Base-by-base conservation (phyloP, 2,888 invertebrate species). In the Phoenoteleia sp. region DNA sequence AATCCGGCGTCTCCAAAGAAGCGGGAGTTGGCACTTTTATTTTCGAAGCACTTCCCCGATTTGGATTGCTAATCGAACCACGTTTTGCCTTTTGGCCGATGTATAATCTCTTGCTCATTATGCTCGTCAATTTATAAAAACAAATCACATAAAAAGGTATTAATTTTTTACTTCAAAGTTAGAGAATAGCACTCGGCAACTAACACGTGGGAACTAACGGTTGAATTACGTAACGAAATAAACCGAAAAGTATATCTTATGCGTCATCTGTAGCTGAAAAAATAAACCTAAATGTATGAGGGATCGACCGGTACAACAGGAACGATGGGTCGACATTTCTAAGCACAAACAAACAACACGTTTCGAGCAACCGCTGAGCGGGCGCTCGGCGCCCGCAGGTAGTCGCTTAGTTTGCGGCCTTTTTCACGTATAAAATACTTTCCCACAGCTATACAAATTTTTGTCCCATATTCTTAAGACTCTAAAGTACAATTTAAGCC, bases 211-310 rank as follows among this genome's bases (percentile, higher is more conserved):
- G 19, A 5, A 49, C 52, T 75, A 75, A 66, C 56, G 64, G 66
- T 75, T 36, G 19, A 62, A 74, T 36, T 56, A 75, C 42, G 45
- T 74, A 21, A 75, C 64, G 42, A 58, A 71, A 58, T 58, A 58
- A 45, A 71, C 39, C 27, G 45, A 58, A 58, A 69, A 69, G 11
- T 71, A 25, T 45, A 71, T 56, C 58, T 25, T 47, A 58, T 47
- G 47, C 29, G 71, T 29, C 71, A 71, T 54, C 39, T 67, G 19
- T 54, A 52, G 67, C 67, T 52, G 27, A 52, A 42, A 62, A 62
- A 45, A 27, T 25, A 27, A 69, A 69, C 39, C 69, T 69, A 42
- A 67, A 36, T 42, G 54, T 69, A 69, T 49, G 49, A 67, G 66
- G 66, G 49, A 49, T 29, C 39, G 39, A 54, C 21, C 69, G 54